phyloP scores from a whole-genome alignment of 2,888 invertebrate genomes.

The Thymelicus sylvestris region DNA sequence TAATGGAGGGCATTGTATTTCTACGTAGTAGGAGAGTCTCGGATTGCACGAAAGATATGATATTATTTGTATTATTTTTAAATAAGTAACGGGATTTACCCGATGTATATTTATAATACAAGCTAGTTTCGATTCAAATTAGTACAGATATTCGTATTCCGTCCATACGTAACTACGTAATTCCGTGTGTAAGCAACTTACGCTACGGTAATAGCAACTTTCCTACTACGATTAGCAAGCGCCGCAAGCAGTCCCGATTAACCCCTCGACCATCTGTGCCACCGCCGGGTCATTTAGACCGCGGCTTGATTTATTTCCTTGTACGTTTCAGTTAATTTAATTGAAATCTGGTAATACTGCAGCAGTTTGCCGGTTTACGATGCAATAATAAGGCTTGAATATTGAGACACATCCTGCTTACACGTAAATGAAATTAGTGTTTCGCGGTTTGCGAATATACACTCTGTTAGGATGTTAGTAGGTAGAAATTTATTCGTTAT shows the following conservation, averaged over 20 bases:
- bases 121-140: no score
- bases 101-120: no score
- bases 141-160: no score
- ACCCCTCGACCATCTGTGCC: constrained; percentile 47
- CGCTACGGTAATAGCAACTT: constrained; percentile 53
- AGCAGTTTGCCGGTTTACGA: constrained; percentile 12
- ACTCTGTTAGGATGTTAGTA: background rate
- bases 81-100: no score
- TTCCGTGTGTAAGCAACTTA: background rate
- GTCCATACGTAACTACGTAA: background rate
- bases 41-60: background rate
- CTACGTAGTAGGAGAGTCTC: no score
- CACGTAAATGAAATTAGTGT: background rate
- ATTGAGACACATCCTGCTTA: constrained; percentile 15
- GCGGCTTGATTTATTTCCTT: constrained; percentile 39
- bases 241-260: constrained; percentile 50
- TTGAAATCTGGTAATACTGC: constrained; percentile 19
- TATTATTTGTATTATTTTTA: background rate
- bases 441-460: background rate
- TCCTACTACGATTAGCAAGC: constrained; percentile 52
- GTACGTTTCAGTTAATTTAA: constrained; percentile 35
- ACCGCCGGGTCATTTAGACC: constrained; percentile 39
- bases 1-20: no score
- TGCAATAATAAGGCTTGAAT: constrained; percentile 11
- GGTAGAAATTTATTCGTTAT: background rate